These are phyloP conservation scores for Mesorhabditis spiculigera DNA, from an alignment of 2,888 invertebrate genomes.

Conservation along the genomic window DNA sequence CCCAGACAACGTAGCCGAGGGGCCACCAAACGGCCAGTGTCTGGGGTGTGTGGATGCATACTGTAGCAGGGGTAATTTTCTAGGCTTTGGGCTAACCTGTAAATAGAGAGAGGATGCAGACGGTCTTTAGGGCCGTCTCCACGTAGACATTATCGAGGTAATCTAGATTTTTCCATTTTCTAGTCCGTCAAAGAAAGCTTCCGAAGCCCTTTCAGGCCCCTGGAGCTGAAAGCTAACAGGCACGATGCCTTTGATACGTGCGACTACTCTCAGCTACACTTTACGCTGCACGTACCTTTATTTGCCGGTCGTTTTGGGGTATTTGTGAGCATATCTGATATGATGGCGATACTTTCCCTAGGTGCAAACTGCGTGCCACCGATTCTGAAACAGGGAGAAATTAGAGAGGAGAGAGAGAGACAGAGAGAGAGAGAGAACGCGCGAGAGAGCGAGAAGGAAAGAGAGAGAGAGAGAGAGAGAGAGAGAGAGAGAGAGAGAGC, in stretches of 20 bases:
- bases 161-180: slow-evolving; percentile 19
- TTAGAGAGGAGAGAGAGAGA: too few relatives aligned
- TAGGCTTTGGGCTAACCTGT: slow-evolving; percentile 58
- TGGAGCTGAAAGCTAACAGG: too few relatives aligned
- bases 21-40: slow-evolving; percentile 85
- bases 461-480: too few relatives aligned
- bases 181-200: too few relatives aligned
- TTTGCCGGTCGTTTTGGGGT: slow-evolving; percentile 32
- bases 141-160: slow-evolving; percentile 34
- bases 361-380: slow-evolving; percentile 22
- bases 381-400: neutral
- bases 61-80: slow-evolving; percentile 59
- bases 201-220: too few relatives aligned
- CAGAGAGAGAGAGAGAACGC: too few relatives aligned
- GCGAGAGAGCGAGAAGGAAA: too few relatives aligned
- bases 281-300: too few relatives aligned
- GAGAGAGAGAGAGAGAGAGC: too few relatives aligned
- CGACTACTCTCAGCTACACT: too few relatives aligned
- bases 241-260: too few relatives aligned
- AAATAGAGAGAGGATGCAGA: slow-evolving; percentile 46
- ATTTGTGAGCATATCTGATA: slow-evolving; percentile 38
- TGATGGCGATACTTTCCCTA: slow-evolving; percentile 40
- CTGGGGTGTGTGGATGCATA: slow-evolving; percentile 93
- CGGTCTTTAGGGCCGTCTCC: slow-evolving; percentile 37
- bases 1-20: slow-evolving; percentile 76